A percentile compares a stretch with the other conserved stretches of the same genome.
These are phyloP conservation scores for Sebastes minor DNA, from an alignment of 2,797 vertebrate genomes.

Conservation along the genomic window DNA sequence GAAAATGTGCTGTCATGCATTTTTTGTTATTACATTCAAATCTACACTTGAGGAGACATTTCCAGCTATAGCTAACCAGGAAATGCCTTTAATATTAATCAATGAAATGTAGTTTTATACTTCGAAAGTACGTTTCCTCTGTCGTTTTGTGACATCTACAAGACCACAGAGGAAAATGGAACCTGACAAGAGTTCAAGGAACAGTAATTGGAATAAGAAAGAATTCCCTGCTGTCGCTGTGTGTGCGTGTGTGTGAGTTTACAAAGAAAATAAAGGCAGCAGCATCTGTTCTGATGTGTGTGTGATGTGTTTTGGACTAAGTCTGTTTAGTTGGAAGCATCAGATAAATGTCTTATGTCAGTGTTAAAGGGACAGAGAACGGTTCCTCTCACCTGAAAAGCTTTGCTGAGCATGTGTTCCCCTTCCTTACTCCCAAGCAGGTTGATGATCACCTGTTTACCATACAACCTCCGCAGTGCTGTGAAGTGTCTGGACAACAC, in stretches of 20 bases:
- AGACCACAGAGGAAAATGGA: neutral
- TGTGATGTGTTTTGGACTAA: neutral
- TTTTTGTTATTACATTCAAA: neutral
- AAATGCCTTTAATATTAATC: neutral
- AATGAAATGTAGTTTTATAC: neutral
- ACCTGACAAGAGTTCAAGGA: neutral
- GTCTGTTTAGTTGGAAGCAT: neutral
- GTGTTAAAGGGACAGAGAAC: neutral
- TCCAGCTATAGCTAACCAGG: neutral
- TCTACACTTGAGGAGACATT: neutral
- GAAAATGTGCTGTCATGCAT: neutral
- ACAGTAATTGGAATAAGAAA: neutral
- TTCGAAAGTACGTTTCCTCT: neutral
- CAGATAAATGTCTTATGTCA: neutral
- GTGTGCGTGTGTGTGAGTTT: too few relatives aligned
- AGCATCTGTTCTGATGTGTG: neutral
- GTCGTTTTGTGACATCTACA: neutral
- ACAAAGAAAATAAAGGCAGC: too few relatives aligned
- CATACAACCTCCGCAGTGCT: constrained; percentile 91
- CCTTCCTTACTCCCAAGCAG: constrained; percentile 97
- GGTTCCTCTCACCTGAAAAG: constrained; percentile 89
- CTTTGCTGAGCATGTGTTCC: constrained; percentile 98
- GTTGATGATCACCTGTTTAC: constrained; percentile 97
- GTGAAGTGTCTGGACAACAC: constrained; percentile 89
- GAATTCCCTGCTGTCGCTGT: too few relatives aligned